These are phyloP conservation scores for Mongoloraphidia duomilia DNA, from an alignment of 2,888 invertebrate genomes.

Conservation along the genomic window DNA sequence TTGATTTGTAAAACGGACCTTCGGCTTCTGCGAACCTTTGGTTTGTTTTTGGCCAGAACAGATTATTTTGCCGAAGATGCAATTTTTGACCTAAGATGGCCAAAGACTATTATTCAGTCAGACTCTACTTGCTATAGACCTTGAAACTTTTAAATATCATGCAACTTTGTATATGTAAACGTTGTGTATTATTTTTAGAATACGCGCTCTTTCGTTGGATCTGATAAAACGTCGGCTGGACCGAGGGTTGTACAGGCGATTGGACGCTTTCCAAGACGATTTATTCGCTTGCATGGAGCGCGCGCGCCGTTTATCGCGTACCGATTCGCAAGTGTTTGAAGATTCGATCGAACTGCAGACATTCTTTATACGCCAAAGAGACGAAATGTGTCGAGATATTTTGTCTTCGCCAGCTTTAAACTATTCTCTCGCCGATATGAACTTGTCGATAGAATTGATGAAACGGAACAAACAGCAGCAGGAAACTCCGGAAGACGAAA, in stretches of 20 bases:
- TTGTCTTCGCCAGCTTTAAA: constrained; percentile 77
- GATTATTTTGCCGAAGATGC: too few species aligned
- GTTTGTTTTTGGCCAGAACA: too few species aligned
- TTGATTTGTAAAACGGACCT: too few species aligned
- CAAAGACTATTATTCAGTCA: too few species aligned
- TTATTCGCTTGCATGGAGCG: constrained; percentile 86
- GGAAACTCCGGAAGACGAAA: constrained; percentile 67
- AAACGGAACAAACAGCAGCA: constrained; percentile 63
- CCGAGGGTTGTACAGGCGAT: constrained; percentile 76
- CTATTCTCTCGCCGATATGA: constrained; percentile 63
- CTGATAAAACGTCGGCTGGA: constrained; percentile 86
- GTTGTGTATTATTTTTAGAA: constrained; percentile 31
- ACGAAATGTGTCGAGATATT: constrained; percentile 56
- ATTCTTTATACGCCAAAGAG: constrained; percentile 69
- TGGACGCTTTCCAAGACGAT: constrained; percentile 94
- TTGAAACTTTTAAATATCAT: not conserved
- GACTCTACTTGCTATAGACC: too few species aligned
- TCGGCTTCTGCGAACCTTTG: too few species aligned
- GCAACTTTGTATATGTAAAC: not conserved
- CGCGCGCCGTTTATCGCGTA: constrained; percentile 73
- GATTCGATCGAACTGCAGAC: constrained; percentile 88
- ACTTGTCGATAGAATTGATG: constrained; percentile 57
- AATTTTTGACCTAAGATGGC: too few species aligned
- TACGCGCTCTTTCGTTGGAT: constrained; percentile 78
- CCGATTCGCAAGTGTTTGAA: constrained; percentile 91